A percentile compares a stretch with the other conserved stretches of the same genome.
Evolutionary conservation across 2,888 invertebrate genomes (phyloP).

Genomic region (Homarus gammarus): DNA sequence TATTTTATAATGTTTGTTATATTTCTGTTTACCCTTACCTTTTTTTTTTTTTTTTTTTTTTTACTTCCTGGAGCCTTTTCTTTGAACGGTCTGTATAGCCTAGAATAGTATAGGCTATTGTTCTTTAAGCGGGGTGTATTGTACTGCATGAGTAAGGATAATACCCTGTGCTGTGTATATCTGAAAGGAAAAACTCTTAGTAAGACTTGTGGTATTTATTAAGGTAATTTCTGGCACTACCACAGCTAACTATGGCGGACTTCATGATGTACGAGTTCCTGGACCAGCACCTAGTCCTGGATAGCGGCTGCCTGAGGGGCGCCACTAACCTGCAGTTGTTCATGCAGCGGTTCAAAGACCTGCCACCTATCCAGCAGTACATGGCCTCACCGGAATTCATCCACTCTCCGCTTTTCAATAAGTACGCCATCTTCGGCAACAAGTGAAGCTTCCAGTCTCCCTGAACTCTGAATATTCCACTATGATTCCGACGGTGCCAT

Average conservation of each 20-base stretch:
- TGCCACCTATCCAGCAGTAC: conserved; percentile 78
- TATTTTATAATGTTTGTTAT: background rate
- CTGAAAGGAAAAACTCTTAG: too few species aligned
- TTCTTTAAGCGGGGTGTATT: too few species aligned
- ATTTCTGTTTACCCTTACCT: background rate
- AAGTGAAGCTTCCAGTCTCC: background rate
- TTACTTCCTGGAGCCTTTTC: background rate
- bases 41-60: background rate
- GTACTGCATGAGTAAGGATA: too few species aligned
- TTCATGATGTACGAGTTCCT: conserved; percentile 80
- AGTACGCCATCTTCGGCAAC: conserved; percentile 77
- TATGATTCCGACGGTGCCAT: too few species aligned
- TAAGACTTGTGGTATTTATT: background rate
- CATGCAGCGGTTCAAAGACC: conserved; percentile 78
- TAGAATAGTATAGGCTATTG: background rate
- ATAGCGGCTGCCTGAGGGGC: conserved; percentile 78
- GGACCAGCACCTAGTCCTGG: conserved; percentile 78
- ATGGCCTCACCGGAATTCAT: conserved; percentile 78
- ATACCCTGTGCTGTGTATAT: too few species aligned
- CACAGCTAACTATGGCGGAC: conserved; percentile 79
- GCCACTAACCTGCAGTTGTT: conserved; percentile 79
- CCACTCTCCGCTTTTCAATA: conserved; percentile 78
- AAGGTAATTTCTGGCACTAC: background rate
- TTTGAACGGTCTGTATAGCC: background rate
- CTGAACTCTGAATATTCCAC: too few species aligned